Percentiles rank a stretch among this genome's conserved stretches.
Evolutionary conservation across 2,113 vertebrate species (phyloP).

Genomic region (Cnemophilus loriae): DNA sequence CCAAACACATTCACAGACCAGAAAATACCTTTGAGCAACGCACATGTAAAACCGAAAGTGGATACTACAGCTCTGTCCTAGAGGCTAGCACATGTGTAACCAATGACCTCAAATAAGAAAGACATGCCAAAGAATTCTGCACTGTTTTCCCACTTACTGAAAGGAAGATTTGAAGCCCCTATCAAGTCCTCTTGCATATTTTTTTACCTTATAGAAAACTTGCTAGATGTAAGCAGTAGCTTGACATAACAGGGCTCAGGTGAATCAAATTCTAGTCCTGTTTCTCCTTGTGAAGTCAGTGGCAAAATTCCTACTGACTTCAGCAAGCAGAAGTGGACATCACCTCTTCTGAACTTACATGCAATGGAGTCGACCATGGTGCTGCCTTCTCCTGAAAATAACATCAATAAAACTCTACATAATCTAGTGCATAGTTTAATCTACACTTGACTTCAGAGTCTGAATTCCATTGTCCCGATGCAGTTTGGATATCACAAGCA

Average conservation of each 20-base stretch:
- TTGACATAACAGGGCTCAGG: background rate
- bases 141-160: background rate
- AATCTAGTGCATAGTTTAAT: background rate
- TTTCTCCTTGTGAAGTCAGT: background rate
- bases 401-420: background rate
- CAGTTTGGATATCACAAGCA: background rate
- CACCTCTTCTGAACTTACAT: background rate
- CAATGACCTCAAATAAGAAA: background rate
- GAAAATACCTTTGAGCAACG: background rate
- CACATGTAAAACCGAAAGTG: accelerated
- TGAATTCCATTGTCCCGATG: background rate
- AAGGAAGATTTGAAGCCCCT: background rate
- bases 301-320: background rate
- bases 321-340: background rate
- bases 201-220: background rate
- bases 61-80: background rate
- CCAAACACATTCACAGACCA: background rate
- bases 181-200: background rate
- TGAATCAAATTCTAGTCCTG: background rate
- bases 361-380: accelerated
- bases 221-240: background rate
- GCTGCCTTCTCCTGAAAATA: background rate
- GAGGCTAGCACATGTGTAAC: accelerated
- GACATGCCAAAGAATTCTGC: background rate
- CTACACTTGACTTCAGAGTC: background rate